These are phyloP conservation scores for Busseola fusca DNA, from an alignment of 2,888 invertebrate genomes.

Conservation along the genomic window DNA sequence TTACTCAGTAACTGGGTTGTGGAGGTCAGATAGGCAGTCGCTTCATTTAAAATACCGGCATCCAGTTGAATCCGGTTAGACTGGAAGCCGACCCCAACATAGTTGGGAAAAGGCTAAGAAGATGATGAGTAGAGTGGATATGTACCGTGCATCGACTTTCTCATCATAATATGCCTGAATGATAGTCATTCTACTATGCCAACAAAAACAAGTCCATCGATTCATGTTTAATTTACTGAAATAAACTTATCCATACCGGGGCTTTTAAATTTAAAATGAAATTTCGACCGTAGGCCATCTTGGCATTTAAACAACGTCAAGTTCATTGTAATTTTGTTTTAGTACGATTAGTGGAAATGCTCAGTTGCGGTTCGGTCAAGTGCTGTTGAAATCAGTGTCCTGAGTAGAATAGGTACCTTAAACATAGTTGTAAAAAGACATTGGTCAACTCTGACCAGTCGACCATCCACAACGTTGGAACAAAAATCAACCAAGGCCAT, in stretches of 20 bases:
- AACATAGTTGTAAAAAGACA: not conserved
- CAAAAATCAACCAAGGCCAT: not conserved
- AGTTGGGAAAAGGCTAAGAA: no score
- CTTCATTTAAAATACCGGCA: no score
- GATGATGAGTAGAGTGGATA: no score
- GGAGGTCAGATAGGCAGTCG: no score
- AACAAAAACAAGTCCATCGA: not conserved
- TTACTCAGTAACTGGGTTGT: no score
- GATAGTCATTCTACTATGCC: not conserved
- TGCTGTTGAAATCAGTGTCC: not conserved
- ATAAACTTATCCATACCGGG: not conserved
- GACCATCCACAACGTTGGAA: not conserved
- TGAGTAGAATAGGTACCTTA: not conserved
- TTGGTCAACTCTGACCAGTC: not conserved
- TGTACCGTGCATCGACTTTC: not conserved
- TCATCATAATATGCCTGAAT: not conserved
- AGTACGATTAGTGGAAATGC: not conserved
- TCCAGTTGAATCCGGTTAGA: no score
- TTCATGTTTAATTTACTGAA: not conserved
- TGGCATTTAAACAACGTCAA: not conserved
- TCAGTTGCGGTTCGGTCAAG: not conserved
- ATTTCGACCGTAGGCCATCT: not conserved
- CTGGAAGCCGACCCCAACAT: no score
- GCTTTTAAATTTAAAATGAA: not conserved
- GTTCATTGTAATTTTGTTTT: not conserved